Base-by-base conservation (phyloP, 2,888 invertebrate species). In the Clistopyga incitator region DNA sequence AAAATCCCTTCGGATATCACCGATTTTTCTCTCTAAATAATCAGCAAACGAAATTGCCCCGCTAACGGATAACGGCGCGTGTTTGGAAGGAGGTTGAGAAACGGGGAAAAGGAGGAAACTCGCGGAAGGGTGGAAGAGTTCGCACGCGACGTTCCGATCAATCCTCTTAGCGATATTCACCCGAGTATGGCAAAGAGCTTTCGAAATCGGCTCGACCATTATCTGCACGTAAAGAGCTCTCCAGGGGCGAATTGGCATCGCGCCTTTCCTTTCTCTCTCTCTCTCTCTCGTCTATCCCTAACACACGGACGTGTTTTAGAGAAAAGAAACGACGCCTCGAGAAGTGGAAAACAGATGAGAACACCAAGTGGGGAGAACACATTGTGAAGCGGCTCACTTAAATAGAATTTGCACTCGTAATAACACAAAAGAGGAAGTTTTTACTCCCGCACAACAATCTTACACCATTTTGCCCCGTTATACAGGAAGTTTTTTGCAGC, bases 131-230 rank as follows among this genome's bases (percentile, higher is more conserved):
- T 82, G 64, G 38, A 23, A 6, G 47, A 56, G 61, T 54, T 52
- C 77, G 72, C 91, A 91, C 89, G 90, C 91, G 87, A 91, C 87
- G 82, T 79, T 76, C 59, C 88, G 87, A 91, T 91, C 90, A 88
- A 90, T 91, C 88, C 86, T 86, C 72, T 80, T 74, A 59, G 85
- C 70, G 85, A 87, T 88, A 87, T 87, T 86, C 86, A 67, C 54
- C 54, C 72, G 50, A 29, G 64, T 74, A 67, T 42, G 56, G 61
- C 76, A 34, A 42, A 47, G 38, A 61, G 61, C 64, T 79, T 81
- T 85, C 61, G 52, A 81, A 84, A 80, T 82, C 78, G 81, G 70
- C 80, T 82, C 42, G 15, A 25, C 86, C 85, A 87, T 90, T 88
- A 88, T 76, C 84, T 34, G 78, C 87, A 83, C 86, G 86, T 89